Evolutionary conservation across 2,797 vertebrate genomes (phyloP), one percentile per base, ranked within the genome.

Genomic region (Fistularia commersonii): DNA sequence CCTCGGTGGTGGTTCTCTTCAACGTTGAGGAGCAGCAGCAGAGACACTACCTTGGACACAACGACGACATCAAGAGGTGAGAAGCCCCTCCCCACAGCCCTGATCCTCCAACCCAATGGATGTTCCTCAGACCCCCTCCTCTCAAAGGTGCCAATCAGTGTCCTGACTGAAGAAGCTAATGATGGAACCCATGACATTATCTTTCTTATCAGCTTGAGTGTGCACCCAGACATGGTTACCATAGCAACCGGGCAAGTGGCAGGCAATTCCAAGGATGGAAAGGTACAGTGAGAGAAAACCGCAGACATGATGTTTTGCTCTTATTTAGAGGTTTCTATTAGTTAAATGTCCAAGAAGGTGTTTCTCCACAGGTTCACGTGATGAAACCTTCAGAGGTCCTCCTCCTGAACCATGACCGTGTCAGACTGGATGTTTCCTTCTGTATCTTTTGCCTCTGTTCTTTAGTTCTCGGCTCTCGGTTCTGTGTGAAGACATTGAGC

Each of bases 141-240:
- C 23, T 4, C 23, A 23, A 23, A 23, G 23, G 2, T 23, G 4
- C 23, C 23, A 23, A 23, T 23, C 23, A 23, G 4, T 23, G 23
- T 23, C 23, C 23, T 23, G 23, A 23, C 23, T 23, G 23, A 4
- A 23, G 23, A 23, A 2, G 4, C 23, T 23, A 23, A 23, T 23
- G 23, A 23, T 23, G 23, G 23, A 23, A 23, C 23, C 23, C 23
- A 23, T 37, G 33, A 8, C 52, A 31, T 66, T 67, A 69, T 55
- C 15, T 32, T 36, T 72, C 48, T 48, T 63, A 61, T 31, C 41
- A 97, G 95, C 83, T 75, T 97, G 84, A 91, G 90, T 8, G 89
- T 97, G 50, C 95, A 97, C 80, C 94, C 95, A 1, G 95, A 97
- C 69, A 95, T 94, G 89, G 93, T 97, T 66, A 96, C 94, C 76